phyloP scores from a whole-genome alignment of 1,140 invertebrate genomes.

The Whitmania pigra region DNA sequence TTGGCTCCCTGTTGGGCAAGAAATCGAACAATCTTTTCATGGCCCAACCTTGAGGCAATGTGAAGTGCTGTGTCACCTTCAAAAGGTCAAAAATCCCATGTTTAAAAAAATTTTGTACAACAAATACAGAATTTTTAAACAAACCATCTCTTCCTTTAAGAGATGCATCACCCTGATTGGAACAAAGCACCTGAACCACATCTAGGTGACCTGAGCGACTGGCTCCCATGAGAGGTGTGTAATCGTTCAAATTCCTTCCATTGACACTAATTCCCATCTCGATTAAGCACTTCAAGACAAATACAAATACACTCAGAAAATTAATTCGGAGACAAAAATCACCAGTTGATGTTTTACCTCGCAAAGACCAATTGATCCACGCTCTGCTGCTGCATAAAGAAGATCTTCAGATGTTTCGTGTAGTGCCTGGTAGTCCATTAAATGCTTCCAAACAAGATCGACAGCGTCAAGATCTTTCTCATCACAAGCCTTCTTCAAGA shows the following conservation, averaged over 20 bases:
- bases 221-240: slow-evolving; percentile 94
- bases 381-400: not conserved
- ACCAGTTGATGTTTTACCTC: not conserved
- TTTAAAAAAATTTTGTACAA: not conserved
- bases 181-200: slow-evolving; percentile 82
- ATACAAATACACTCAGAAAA: no score
- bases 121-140: not conserved
- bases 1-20: slow-evolving; percentile 9
- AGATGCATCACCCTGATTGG: slow-evolving; percentile 95
- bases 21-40: not conserved
- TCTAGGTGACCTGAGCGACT: slow-evolving; percentile 96
- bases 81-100: not conserved
- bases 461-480: slow-evolving; percentile 1
- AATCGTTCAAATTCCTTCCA: slow-evolving; percentile 3
- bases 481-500: slow-evolving; percentile 4
- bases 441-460: not conserved
- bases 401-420: slow-evolving; percentile 2
- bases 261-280: slow-evolving; percentile 2
- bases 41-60: slow-evolving; percentile 1
- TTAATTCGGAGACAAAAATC: no score
- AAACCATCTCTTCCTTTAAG: slow-evolving; percentile 46
- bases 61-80: slow-evolving; percentile 16
- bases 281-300: not conserved
- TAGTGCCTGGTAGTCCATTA: not conserved
- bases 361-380: not conserved